A percentile compares a stretch with the other conserved stretches of the same genome.
Evolutionary conservation across 2,797 vertebrate genomes (phyloP).

Genomic region (Oophaga sylvatica): DNA sequence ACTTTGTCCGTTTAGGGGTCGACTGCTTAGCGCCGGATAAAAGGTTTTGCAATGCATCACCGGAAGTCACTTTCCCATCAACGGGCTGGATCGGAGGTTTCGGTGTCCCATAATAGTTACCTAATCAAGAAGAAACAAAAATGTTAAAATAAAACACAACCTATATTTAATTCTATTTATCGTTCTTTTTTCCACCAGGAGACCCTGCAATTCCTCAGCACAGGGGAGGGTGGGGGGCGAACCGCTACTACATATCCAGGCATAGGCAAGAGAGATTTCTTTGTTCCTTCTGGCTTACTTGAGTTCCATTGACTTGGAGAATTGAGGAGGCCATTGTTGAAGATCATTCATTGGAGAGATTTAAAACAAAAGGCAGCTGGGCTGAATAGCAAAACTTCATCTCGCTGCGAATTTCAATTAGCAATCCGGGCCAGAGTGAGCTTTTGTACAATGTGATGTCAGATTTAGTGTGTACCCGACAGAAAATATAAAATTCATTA

Average conservation of each 20-base stretch:
- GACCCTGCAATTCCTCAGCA: background rate
- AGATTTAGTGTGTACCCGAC: constrained; percentile 67
- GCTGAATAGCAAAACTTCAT: constrained; percentile 71
- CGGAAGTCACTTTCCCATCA: constrained; percentile 93
- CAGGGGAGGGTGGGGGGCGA: background rate
- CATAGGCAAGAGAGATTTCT: constrained; percentile 44
- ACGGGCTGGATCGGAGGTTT: constrained; percentile 97
- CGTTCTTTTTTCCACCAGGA: background rate
- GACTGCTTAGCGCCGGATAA: constrained; percentile 89
- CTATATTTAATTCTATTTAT: background rate
- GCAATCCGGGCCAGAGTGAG: constrained; percentile 67
- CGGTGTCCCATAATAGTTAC: constrained; percentile 99
- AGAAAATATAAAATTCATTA: constrained; percentile 77
- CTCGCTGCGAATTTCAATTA: constrained; percentile 78
- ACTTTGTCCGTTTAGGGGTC: constrained; percentile 92
- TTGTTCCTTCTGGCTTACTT: constrained; percentile 63
- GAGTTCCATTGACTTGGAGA: constrained; percentile 63
- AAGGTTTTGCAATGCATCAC: constrained; percentile 92
- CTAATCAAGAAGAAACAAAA: constrained; percentile 86
- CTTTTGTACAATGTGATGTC: constrained; percentile 68
- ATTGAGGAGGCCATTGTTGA: constrained; percentile 71
- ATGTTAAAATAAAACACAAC: constrained; percentile 72
- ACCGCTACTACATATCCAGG: constrained; percentile 62
- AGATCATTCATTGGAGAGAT: constrained; percentile 70
- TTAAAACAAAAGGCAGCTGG: constrained; percentile 73